phyloP scores from a whole-genome alignment of 2,113 vertebrate species.

The Montifringilla adamsi region DNA sequence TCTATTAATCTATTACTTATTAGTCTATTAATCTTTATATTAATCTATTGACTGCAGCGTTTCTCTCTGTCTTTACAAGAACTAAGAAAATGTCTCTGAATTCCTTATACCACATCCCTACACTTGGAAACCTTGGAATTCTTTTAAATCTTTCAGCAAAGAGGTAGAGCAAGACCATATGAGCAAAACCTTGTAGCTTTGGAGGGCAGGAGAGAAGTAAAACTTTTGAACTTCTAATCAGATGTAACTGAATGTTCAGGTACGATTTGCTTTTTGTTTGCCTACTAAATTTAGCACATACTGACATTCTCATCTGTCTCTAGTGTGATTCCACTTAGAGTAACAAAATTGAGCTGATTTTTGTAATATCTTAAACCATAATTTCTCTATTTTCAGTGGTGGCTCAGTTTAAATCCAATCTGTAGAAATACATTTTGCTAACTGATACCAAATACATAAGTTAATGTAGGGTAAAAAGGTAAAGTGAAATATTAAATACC shows the following conservation, averaged over 20 bases:
- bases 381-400: neutral
- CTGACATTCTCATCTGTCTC: neutral
- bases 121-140: neutral
- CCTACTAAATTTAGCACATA: neutral
- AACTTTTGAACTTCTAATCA: neutral
- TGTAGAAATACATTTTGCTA: neutral
- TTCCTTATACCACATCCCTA: neutral
- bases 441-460: neutral
- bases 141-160: neutral
- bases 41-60: neutral
- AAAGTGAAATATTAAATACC: neutral
- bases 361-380: neutral
- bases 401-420: neutral
- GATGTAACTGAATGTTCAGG: neutral
- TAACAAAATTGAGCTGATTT: neutral
- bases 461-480: neutral
- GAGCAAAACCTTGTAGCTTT: neutral
- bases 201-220: neutral
- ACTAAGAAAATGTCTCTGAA: neutral
- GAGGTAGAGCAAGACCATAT: neutral
- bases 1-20: no score
- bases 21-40: neutral
- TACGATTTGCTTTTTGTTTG: neutral
- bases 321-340: neutral
- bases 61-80: neutral